Percentiles rank a stretch among this genome's conserved stretches.
Evolutionary conservation across 2,888 invertebrate genomes (phyloP).

Genomic region (Malthinus seriepunctatus): DNA sequence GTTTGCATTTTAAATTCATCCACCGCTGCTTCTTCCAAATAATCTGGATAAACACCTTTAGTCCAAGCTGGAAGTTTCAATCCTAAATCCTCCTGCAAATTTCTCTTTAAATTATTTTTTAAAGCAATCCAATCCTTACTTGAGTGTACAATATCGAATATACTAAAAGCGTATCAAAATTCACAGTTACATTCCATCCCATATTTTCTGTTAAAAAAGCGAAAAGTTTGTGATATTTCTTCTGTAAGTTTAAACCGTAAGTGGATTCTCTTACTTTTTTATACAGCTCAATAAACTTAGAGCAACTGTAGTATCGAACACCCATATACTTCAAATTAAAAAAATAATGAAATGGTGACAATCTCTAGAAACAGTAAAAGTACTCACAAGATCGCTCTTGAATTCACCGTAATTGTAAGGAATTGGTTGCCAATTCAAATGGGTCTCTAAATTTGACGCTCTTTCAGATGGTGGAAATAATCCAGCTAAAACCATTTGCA

Average conservation of each 20-base stretch:
- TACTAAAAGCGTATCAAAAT: not conserved
- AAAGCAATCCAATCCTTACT: not conserved
- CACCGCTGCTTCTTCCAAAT: conserved; percentile 44
- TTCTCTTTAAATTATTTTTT: not conserved
- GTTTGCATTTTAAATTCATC: conserved; percentile 50
- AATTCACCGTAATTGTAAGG: conserved; percentile 37
- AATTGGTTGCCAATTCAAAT: conserved; percentile 44
- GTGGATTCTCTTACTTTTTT: not conserved
- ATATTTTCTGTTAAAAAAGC: not conserved
- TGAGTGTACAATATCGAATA: not conserved
- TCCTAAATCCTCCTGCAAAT: conserved; percentile 44
- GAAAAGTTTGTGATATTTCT: not conserved
- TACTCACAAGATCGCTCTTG: not conserved
- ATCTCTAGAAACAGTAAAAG: not conserved
- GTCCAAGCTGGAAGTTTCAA: conserved; percentile 53
- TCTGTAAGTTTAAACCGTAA: not conserved
- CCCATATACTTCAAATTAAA: not conserved
- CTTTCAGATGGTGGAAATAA: conserved; percentile 65
- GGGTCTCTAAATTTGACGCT: conserved; percentile 59
- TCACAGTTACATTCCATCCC: not conserved
- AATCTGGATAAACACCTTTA: conserved; percentile 43
- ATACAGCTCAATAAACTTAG: not conserved
- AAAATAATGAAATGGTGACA: not conserved
- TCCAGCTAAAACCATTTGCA: conserved; percentile 67
- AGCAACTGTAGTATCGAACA: not conserved